Conservation (phyloP, 2,888 invertebrate species). For the Callyntrura guangdongensis region DNA sequence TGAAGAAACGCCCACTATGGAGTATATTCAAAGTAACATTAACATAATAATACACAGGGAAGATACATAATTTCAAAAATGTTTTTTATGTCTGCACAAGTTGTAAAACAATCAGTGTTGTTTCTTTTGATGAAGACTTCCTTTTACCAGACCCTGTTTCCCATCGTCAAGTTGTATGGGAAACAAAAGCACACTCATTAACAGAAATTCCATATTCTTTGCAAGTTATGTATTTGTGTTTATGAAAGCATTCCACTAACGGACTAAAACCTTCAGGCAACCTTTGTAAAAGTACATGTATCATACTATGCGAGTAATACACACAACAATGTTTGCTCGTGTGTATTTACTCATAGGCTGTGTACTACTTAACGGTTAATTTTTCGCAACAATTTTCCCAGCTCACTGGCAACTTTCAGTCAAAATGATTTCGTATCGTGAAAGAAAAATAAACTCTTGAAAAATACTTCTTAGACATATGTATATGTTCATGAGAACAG, state of each 20-base stretch:
- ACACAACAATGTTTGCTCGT: no score
- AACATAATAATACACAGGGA: not conserved
- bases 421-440: no score
- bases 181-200: no score
- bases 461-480: not conserved
- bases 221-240: no score
- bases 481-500: no score
- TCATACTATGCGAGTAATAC: no score
- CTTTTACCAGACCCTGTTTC: not conserved
- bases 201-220: no score
- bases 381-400: not conserved
- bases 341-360: not conserved
- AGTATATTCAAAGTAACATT: no score
- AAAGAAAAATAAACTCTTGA: not conserved
- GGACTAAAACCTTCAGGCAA: no score
- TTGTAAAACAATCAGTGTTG: not conserved
- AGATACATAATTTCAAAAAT: not conserved
- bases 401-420: not conserved
- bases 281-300: no score
- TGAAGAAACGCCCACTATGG: no score
- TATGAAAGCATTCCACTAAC: not conserved
- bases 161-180: no score
- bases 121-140: slow-evolving; percentile 8
- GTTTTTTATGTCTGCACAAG: not conserved
- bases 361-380: not conserved